phyloP scores from a whole-genome alignment of 2,113 vertebrate genomes.

The Silurus meridionalis region DNA sequence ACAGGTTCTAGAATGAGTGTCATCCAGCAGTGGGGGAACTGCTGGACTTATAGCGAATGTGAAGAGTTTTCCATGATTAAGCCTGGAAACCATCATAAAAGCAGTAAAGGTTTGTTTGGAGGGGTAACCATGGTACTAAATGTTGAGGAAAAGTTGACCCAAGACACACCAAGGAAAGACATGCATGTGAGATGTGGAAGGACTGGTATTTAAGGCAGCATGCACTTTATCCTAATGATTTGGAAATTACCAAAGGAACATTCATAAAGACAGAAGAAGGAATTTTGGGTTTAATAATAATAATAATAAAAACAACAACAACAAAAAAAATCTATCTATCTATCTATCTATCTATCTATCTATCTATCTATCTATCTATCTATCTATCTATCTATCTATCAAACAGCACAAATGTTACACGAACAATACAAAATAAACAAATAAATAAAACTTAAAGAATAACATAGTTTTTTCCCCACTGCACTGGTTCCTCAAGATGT shows the following conservation, averaged over 20 bases:
- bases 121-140: neutral
- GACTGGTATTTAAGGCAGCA: neutral
- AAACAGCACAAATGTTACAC: too few relatives aligned
- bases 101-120: neutral
- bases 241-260: neutral
- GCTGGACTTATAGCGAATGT: neutral
- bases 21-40: constrained; percentile 39
- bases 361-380: too few relatives aligned
- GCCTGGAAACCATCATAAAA: neutral
- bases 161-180: neutral
- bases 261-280: neutral
- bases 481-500: neutral
- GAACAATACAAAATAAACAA: too few relatives aligned
- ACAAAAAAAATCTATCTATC: too few relatives aligned
- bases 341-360: too few relatives aligned
- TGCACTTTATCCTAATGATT: neutral
- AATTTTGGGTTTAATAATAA: neutral
- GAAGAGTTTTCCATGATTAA: neutral
- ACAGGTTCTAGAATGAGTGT: constrained; percentile 29
- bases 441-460: neutral
- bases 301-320: too few relatives aligned
- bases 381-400: too few relatives aligned
- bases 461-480: neutral
- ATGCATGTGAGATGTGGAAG: neutral
- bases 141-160: too few relatives aligned